Conservation (phyloP, 2,113 vertebrate species). For the Pomatostomus ruficeps region DNA sequence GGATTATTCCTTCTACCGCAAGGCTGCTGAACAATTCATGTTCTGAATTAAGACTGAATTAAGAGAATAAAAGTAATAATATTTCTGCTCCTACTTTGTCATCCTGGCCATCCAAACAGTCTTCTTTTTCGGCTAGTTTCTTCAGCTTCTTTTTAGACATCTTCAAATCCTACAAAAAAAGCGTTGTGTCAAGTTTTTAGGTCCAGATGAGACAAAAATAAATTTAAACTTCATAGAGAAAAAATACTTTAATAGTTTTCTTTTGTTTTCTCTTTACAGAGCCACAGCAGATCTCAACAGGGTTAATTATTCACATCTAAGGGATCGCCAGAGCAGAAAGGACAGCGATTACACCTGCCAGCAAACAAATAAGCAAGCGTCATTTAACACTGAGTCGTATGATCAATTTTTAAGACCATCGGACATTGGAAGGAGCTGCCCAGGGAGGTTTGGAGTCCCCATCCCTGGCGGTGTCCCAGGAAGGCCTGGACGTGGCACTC, state of each 20-base stretch:
- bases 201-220: background rate
- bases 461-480: too few species aligned
- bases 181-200: background rate
- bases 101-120: background rate
- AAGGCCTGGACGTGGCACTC: background rate
- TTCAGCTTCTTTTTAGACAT: slow-evolving; percentile 58
- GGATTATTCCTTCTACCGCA: background rate
- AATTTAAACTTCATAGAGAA: background rate
- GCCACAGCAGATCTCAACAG: background rate
- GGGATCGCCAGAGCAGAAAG: background rate
- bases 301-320: background rate
- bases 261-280: background rate
- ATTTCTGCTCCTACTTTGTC: slow-evolving; percentile 35
- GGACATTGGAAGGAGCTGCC: fast-evolving
- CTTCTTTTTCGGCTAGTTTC: slow-evolving; percentile 2
- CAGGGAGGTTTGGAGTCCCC: fast-evolving
- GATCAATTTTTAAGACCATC: background rate
- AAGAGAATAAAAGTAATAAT: background rate
- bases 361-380: background rate
- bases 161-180: background rate
- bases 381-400: background rate
- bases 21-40: background rate
- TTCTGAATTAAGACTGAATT: background rate
- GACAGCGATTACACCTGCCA: background rate
- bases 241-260: background rate